Conservation (phyloP, 92 coral and sea anemone species). For the Siderastrea siderea region DNA sequence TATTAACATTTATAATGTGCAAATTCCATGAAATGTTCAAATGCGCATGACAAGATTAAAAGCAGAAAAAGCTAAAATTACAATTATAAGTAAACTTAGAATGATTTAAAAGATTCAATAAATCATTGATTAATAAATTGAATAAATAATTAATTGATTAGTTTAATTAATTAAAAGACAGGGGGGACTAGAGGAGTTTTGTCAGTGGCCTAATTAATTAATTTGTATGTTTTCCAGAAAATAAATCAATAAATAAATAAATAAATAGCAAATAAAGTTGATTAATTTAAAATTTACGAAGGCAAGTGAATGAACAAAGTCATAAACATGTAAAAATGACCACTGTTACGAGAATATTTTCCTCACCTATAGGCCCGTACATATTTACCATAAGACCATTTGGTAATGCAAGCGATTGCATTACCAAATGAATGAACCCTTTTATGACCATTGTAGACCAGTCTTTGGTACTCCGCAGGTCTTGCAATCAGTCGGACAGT, state of each 20-base stretch:
- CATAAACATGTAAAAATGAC: background rate
- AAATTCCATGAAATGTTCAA: too few relatives aligned
- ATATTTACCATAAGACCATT: slow-evolving; percentile 60
- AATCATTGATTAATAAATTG: too few relatives aligned
- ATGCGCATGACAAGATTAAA: too few relatives aligned
- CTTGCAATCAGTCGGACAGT: slow-evolving; percentile 50
- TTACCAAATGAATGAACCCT: slow-evolving; percentile 37
- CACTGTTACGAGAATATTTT: slow-evolving; percentile 28
- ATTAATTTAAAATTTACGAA: background rate
- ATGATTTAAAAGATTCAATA: too few relatives aligned
- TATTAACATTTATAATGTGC: too few relatives aligned
- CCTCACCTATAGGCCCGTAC: slow-evolving; percentile 59
- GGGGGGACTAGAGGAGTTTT: too few relatives aligned
- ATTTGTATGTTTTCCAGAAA: too few relatives aligned
- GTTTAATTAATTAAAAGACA: too few relatives aligned
- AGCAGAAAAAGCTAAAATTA: too few relatives aligned
- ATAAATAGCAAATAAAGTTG: background rate
- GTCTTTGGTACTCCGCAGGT: slow-evolving; percentile 56
- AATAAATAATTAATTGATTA: too few relatives aligned
- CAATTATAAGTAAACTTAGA: too few relatives aligned
- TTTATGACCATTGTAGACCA: slow-evolving; percentile 56
- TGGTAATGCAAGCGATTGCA: slow-evolving; percentile 31
- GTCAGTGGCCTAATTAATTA: too few relatives aligned
- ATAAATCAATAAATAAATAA: slow-evolving; percentile 20
- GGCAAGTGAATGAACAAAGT: background rate